Evolutionary conservation across 2,113 vertebrate species (phyloP), one percentile per base, ranked within the genome.

Genomic region (Psilopsiagon aymara): DNA sequence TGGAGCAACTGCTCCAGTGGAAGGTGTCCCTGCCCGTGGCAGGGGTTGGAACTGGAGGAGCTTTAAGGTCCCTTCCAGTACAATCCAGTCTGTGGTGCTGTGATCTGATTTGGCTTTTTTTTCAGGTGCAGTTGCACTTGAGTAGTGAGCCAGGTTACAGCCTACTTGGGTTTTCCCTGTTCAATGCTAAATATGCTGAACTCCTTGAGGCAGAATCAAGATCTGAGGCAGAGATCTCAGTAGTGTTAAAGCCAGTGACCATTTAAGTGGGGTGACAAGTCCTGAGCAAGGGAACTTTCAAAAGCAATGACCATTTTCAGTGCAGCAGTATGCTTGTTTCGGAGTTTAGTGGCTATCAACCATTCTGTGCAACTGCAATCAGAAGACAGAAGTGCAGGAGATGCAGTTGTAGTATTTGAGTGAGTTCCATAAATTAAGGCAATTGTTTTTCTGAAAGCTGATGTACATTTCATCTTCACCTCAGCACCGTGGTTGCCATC

Each of bases 341-440:
- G n/a, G 29, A 47, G 18, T 14, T 82, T 31, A 17, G 51, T 9
- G 39, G 9, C 66, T 79, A 1, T 43, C 76, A 85, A 73, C 87
- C 44, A 29, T 79, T 39, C 67, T 24, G 33, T 70, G 63, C 35
- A 52, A 29, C 27, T 60, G 53, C 75, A 69, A 2, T 60, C 37
- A 62, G 49, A 79, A 39, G 5, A 4, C 49, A 69, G 21, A 81
- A 86, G 74, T 43, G 33, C 41, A 43, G 29, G 17, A 57, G 57
- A 41, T 82, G 1, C 35, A 23, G 59, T 25, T 79, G 57, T 24
- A 85, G 70, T 23, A 16, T 60, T 95, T 63, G 51, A 80, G 33
- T 0, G 2, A 59, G 28, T 80, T 27, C 11, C 6, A 5, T 44
- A 53, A 77, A 59, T 70, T 11, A 39, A 31, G 35, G 71, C 0